Evolutionary conservation across 2,797 vertebrate species (phyloP).

Genomic region (Anableps anableps): DNA sequence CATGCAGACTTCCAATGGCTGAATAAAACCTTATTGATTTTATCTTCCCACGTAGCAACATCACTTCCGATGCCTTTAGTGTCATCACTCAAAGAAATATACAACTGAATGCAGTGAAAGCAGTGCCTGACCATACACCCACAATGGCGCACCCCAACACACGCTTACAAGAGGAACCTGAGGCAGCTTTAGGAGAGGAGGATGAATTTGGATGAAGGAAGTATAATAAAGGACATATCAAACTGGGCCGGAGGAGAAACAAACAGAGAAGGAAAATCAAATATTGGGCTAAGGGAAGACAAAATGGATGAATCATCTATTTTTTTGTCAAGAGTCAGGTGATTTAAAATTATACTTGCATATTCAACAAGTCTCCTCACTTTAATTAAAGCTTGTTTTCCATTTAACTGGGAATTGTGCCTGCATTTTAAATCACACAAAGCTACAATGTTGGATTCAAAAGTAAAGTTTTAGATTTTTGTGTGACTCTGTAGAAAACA

Average conservation of each 20-base stretch:
- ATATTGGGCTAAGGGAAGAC: background rate
- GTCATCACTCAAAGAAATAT: slow-evolving; percentile 37
- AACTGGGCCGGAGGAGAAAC: background rate
- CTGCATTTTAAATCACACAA: background rate
- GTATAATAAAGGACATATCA: background rate
- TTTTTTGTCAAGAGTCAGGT: background rate
- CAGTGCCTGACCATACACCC: slow-evolving; percentile 29
- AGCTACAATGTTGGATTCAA: background rate
- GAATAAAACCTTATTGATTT: slow-evolving; percentile 50
- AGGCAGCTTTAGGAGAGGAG: slow-evolving; percentile 22
- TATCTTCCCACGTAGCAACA: slow-evolving; percentile 38
- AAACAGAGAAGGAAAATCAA: background rate
- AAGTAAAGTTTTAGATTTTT: background rate
- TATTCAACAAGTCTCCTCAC: background rate
- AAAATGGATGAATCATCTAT: background rate
- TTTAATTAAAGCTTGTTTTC: slow-evolving; percentile 14
- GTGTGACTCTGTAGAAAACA: background rate
- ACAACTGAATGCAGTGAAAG: slow-evolving; percentile 17
- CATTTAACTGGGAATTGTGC: too few species aligned
- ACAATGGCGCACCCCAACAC: slow-evolving; percentile 23
- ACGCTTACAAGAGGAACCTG: slow-evolving; percentile 1
- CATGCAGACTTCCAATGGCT: slow-evolving; percentile 1
- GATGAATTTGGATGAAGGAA: background rate
- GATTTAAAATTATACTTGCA: background rate
- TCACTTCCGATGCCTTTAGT: slow-evolving; percentile 26